Conservation (phyloP, 2,888 invertebrate species). For the Malachius bipustulatus region DNA sequence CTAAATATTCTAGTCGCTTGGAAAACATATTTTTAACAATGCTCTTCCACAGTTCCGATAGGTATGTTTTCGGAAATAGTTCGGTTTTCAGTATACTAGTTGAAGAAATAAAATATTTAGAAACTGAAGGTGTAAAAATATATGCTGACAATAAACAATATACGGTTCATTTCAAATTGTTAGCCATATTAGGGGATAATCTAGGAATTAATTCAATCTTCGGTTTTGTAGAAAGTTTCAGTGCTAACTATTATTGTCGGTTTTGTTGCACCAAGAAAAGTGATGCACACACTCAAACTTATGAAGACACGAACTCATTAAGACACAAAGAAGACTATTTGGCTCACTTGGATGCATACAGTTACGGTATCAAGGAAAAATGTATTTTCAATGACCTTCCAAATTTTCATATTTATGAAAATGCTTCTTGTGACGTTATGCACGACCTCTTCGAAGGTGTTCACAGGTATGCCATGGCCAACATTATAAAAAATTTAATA, state of each 20-base stretch:
- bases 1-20: conserved; percentile 16
- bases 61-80: conserved; percentile 21
- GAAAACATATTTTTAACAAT: conserved; percentile 24
- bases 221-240: conserved; percentile 23
- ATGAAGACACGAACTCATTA: conserved; percentile 8
- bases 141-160: conserved; percentile 2
- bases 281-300: conserved; percentile 6
- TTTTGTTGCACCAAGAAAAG: conserved; percentile 18
- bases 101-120: conserved; percentile 19
- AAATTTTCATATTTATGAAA: conserved; percentile 6
- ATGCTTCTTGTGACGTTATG: conserved; percentile 4
- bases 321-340: conserved; percentile 3
- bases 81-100: conserved; percentile 21
- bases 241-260: conserved; percentile 23
- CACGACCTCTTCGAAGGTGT: conserved; percentile 6
- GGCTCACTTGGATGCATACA: conserved; percentile 1
- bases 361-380: conserved; percentile 6
- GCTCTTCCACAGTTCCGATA: too few species aligned
- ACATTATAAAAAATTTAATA: too few species aligned
- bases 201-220: conserved; percentile 23
- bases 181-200: conserved; percentile 23
- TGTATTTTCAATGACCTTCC: conserved; percentile 4
- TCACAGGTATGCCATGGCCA: too few species aligned
- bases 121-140: conserved; percentile 18
- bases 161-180: conserved; percentile 16